phyloP scores from a whole-genome alignment of 1,140 invertebrate species.

The Eumeta japonica region DNA sequence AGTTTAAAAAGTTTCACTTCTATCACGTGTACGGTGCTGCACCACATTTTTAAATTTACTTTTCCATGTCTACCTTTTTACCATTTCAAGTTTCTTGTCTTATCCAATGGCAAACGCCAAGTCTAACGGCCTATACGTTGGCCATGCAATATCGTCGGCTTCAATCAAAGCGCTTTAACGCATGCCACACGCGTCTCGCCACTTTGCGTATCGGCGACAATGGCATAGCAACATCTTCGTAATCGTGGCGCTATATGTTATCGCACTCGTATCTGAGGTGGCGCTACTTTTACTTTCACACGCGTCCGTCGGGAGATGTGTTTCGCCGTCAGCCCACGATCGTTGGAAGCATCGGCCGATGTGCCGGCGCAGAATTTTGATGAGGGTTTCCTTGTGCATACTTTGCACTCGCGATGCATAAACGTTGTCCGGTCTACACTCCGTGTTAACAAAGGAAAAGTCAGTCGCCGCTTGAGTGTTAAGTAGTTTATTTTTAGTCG shows the following conservation, averaged over 20 bases:
- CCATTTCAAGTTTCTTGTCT: too few relatives aligned
- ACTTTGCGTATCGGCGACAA: constrained; percentile 33
- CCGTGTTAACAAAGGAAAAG: constrained; percentile 54
- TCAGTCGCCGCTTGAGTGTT: constrained; percentile 32
- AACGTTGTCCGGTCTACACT: constrained; percentile 39
- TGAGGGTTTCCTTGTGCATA: constrained; percentile 44
- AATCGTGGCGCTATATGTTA: constrained; percentile 3
- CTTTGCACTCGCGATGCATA: constrained; percentile 40
- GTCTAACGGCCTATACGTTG: too few relatives aligned
- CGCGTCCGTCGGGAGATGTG: constrained; percentile 41
- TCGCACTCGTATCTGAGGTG: background rate
- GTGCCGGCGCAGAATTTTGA: constrained; percentile 47
- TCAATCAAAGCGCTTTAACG: constrained; percentile 26
- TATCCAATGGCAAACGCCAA: too few relatives aligned
- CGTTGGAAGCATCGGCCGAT: constrained; percentile 42
- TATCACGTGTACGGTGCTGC: too few relatives aligned
- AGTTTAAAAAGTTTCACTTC: too few relatives aligned
- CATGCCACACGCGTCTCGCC: constrained; percentile 37
- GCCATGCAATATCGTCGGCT: constrained; percentile 28
- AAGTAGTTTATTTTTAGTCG: constrained; percentile 18
- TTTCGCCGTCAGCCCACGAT: constrained; percentile 40
- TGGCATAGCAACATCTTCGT: constrained; percentile 10
- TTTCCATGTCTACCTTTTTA: too few relatives aligned
- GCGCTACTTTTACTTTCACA: constrained; percentile 44
- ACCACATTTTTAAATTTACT: too few relatives aligned